These are phyloP conservation scores for Bilobella aurantiaca DNA, from an alignment of 1,140 invertebrate species.

Conservation along the genomic window DNA sequence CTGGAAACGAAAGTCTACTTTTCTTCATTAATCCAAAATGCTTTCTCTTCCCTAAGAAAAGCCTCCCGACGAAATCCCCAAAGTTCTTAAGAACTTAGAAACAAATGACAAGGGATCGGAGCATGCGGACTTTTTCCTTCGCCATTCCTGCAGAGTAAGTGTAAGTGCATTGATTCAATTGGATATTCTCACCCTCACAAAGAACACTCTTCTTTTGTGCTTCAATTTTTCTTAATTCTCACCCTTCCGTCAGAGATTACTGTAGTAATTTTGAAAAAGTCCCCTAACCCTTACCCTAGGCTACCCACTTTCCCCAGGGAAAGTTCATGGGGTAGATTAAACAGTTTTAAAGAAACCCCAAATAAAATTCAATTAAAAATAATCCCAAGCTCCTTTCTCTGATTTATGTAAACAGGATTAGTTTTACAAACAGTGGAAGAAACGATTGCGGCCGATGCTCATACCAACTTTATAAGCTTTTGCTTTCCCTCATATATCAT, in stretches of 20 bases:
- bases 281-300: no score
- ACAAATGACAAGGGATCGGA: no score
- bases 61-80: no score
- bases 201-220: neutral
- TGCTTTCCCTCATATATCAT: no score
- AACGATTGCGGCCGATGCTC: neutral
- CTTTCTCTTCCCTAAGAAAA: no score
- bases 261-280: no score
- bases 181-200: neutral
- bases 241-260: neutral
- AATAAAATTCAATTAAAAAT: constrained; percentile 9
- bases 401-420: constrained; percentile 9
- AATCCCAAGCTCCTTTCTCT: neutral
- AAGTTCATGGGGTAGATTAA: neutral
- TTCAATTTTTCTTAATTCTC: neutral
- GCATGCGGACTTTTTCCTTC: no score
- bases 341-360: neutral
- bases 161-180: neutral
- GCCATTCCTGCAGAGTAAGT: no score
- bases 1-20: neutral
- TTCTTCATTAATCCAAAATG: no score
- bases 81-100: no score
- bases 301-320: neutral
- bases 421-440: neutral
- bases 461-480: neutral